Evolutionary conservation across 1,140 invertebrate genomes (phyloP), one percentile per base, ranked within the genome.

Genomic region (Drosophila orena): DNA sequence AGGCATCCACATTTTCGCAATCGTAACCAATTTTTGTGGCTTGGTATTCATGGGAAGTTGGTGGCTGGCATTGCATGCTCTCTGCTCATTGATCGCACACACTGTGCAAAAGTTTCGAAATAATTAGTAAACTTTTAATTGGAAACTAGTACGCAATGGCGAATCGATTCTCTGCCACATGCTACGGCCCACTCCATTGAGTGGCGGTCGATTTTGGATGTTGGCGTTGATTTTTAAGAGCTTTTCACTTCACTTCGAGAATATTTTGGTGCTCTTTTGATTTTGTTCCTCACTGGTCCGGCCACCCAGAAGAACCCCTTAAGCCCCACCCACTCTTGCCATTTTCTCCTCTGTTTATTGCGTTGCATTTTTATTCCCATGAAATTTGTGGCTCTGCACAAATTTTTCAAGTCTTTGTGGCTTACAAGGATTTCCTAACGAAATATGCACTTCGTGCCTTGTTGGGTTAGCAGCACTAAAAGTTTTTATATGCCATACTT

Each of bases 81-180:
- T 78, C 65, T 89, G 76, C 84, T 83, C 72, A 89, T 89, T 88
- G 83, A 89, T 88, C 79, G 83, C 68, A 69, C 66, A 69, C 66
- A 69, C 72, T 71, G 84, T 58, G 89, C 84, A 77, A 88, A 88
- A 88, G 83, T 88, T 88, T 79, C 89, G 83, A 88, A 88, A 88
- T 88, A 88, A 88, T 88, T 88, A 88, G 84, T 88, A 88, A 88
- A 88, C 84, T 88, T 88, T 88, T 88, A 88, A 88, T 88, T 88
- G 84, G 84, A 89, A 89, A 88, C 84, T 84, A 83, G 79, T 88
- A 89, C 84, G 70, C 83, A 86, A 68, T 86, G 62, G 60, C 83
- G 74, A 78, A 88, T 86, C 81, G 81, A 86, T 88, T 78, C 54
- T 58, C 38, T 17, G 35, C 17, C 44, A 20, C 44, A 20, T 55